Base-by-base conservation (phyloP, 1,140 invertebrate genomes). In the Brachionus plicatilis region DNA sequence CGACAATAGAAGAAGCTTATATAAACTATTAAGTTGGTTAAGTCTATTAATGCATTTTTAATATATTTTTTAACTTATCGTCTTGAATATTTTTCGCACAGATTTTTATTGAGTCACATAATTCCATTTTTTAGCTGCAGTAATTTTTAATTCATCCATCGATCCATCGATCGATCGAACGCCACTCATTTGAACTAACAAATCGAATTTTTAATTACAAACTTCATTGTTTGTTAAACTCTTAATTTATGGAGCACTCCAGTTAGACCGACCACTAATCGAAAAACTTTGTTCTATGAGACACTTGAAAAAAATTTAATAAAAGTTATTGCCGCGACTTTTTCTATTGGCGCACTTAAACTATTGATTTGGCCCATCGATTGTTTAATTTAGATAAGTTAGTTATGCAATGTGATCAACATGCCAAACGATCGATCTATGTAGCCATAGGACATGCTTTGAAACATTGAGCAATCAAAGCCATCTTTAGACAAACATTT, bases 181-280 rank as follows among this genome's bases (percentile, higher is more conserved):
- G 53, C 53, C n/a, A 68, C 27, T 33, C 33, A 33, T 33, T 68
- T 68, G 66, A 68, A 68, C 66, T 68, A 68, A 68, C 11, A 33
- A 68, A 68, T 68, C 66, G 66, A 68, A 68, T 68, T 68, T 33
- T 33, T 68, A 68, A 68, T 68, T 29, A 68, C 12, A 68, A 68
- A 68, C 27, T 33, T 33, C 6, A 68, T 68, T 68, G 66, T 68
- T 68, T 68, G 66, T 33, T 68, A n/a, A 68, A 68, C 27, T 68
- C 66, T 68, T 68, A 68, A 68, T 60, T 60, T 24, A 24, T 60
- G 17, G 5, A 41, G 66, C 27, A 68, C 27, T 41, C 33, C 4
- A 33, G 66, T 7, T n/a, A 66, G 33, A 8, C 33, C 1, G 20
- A 41, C 17, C 14, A 68, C 3, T 68, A 66, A 66, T 27, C 17